Conservation (phyloP, 2,113 vertebrate species). For the Zeus faber region DNA sequence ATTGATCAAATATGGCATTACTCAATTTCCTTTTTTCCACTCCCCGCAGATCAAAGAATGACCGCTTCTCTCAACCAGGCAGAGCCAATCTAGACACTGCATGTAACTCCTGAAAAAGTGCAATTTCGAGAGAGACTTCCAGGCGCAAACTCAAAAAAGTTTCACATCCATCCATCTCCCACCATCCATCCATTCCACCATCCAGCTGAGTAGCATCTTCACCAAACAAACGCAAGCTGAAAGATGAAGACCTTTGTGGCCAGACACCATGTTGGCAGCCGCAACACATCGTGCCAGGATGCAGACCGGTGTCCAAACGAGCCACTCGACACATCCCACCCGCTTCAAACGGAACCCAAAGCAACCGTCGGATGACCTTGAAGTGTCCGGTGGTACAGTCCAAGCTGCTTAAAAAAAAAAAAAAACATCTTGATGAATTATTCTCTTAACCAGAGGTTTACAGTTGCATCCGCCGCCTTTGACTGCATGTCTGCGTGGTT, state of each 20-base stretch:
- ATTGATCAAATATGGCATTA: no score
- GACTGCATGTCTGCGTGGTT: no score
- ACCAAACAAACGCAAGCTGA: not conserved
- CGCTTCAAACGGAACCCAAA: no score
- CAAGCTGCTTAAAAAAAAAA: no score
- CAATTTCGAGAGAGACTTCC: not conserved
- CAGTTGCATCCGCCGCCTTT: no score
- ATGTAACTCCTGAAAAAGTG: not conserved
- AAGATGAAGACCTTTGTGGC: not conserved
- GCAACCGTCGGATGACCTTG: no score
- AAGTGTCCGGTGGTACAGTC: no score
- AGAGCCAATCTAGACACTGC: not conserved
- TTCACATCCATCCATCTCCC: not conserved
- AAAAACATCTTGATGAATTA: no score
- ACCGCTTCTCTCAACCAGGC: not conserved
- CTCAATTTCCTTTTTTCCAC: not conserved
- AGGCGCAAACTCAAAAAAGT: not conserved
- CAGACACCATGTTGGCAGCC: not conserved
- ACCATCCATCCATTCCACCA: no score
- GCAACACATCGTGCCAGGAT: not conserved
- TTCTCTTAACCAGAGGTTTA: no score
- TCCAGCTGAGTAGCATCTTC: not conserved
- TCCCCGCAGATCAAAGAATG: constrained; percentile 2
- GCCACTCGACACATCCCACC: no score
- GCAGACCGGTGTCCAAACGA: no score